A percentile compares a stretch with the other conserved stretches of the same genome.
Conservation (phyloP, 2,113 vertebrate species). For the Riparia riparia region DNA sequence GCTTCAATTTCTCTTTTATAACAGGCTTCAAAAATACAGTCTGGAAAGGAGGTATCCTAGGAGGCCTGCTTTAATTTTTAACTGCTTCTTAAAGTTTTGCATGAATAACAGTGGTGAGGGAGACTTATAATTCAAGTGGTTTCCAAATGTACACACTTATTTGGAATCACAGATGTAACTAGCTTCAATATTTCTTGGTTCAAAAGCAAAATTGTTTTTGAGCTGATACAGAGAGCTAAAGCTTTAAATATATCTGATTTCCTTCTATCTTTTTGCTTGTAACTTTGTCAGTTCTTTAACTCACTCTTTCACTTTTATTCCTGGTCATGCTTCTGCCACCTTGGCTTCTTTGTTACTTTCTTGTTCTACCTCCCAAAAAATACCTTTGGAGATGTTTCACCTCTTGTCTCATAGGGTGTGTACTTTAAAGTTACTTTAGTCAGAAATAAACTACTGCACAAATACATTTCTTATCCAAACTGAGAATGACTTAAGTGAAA, state of each 20-base stretch:
- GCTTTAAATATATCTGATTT: neutral
- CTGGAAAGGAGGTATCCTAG: neutral
- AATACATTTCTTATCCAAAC: neutral
- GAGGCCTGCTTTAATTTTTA: neutral
- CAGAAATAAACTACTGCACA: neutral
- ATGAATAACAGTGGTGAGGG: fast-evolving
- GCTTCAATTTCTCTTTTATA: neutral
- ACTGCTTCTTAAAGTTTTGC: neutral
- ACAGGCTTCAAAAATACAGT: neutral
- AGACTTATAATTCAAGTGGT: neutral
- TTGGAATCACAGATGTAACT: neutral
- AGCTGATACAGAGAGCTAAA: neutral
- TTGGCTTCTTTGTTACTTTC: neutral
- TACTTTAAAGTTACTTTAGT: neutral
- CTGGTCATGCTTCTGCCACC: neutral
- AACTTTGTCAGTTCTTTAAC: neutral
- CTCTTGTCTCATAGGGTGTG: neutral
- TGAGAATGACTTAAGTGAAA: neutral
- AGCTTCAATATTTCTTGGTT: neutral
- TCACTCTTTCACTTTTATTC: neutral
- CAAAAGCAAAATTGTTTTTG: neutral
- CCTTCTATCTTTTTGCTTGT: neutral
- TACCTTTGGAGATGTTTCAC: neutral
- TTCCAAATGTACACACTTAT: neutral
- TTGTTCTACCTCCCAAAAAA: neutral